Base-by-base conservation (phyloP, 2,888 invertebrate species). In the Amphipyra berbera region DNA sequence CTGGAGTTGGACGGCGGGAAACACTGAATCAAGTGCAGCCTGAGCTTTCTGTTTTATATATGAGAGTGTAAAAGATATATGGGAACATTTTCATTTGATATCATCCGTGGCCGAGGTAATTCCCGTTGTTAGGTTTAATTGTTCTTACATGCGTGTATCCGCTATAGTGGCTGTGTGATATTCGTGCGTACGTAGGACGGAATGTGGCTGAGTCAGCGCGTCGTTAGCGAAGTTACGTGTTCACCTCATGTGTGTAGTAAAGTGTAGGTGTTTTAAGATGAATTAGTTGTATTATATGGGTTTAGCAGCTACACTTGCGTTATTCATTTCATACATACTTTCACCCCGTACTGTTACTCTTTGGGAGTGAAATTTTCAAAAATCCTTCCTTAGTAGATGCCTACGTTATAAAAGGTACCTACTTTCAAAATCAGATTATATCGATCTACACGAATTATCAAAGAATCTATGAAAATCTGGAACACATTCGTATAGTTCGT, bases 11-110 rank as follows among this genome's bases (percentile, higher is more conserved):
- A 85, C 86, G 88, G 89, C 92, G 92, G 93, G 92, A 93, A 94
- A 91, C 90, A 93, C 86, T 94, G 94, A 92, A 95, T 94, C 93
- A 93, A 93, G 90, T 92, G 90, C 90, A 90, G 88, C 85, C 88
- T 86, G 85, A 85, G 84, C 88, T 85, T 86, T 86, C 86, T 90
- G 86, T 91, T 92, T 91, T 90, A 93, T 91, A 88, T 87, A 92
- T 89, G 88, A 82, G 84, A 85, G 82, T 88, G 87, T 90, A 79
- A 88, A 90, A 89, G 88, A 91, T 91, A 91, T 89, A 93, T 92
- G 83, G 79, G 69, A 74, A 81, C 82, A 78, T 88, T 90, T 88
- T 88, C 85, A 83, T 83, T 87, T 87, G 80, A 82, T 84, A 81
- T 77, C 78, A 79, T 79, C 76, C 78, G 79, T 73, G 73, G 69